These are phyloP conservation scores for Tenodera sinensis DNA, from an alignment of 2,888 invertebrate genomes.

Conservation along the genomic window DNA sequence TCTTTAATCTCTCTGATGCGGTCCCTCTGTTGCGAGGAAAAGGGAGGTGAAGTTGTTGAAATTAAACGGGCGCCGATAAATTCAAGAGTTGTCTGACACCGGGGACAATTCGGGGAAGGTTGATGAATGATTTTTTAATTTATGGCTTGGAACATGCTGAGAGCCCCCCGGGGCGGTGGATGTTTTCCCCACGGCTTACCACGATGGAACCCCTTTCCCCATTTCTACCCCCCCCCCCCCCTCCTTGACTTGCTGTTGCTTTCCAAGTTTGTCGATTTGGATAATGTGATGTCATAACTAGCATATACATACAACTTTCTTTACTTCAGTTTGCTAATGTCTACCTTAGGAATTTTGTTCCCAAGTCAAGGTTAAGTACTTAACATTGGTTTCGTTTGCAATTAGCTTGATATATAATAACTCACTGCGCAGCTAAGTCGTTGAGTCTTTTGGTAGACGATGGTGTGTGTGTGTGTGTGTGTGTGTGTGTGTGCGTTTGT, in stretches of 20 bases:
- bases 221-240: too few relatives aligned
- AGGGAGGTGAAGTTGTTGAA: background rate
- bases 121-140: constrained; percentile 26
- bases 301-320: background rate
- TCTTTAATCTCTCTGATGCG: background rate
- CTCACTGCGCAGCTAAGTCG: too few relatives aligned
- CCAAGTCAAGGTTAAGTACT: too few relatives aligned
- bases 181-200: background rate
- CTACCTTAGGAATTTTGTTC: too few relatives aligned
- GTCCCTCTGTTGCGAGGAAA: background rate
- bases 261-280: background rate
- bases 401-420: too few relatives aligned
- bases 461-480: too few relatives aligned
- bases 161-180: constrained; percentile 2
- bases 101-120: background rate
- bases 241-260: background rate
- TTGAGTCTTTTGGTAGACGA: too few relatives aligned
- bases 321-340: background rate
- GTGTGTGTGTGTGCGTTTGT: too few relatives aligned
- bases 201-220: background rate
- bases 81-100: background rate
- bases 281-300: background rate
- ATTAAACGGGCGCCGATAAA: constrained; percentile 4
- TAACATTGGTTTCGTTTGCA: too few relatives aligned
- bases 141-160: constrained; percentile 23